These are phyloP conservation scores for Drosophila setosimentum DNA, from an alignment of 2,888 invertebrate species.

Conservation along the genomic window DNA sequence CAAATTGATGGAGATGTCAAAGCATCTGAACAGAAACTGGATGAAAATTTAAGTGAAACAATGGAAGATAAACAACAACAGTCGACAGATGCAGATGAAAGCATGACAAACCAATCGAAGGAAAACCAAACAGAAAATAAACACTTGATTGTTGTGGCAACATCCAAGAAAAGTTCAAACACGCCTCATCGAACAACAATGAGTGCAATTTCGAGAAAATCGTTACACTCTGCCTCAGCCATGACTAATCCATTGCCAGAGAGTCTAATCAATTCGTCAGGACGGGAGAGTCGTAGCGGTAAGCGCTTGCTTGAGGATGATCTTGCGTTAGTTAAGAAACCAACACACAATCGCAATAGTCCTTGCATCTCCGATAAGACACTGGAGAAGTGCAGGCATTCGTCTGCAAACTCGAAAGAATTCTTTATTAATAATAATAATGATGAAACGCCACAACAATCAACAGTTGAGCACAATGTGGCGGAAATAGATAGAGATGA, in stretches of 20 bases:
- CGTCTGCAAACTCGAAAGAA: neutral
- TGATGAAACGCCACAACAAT: neutral
- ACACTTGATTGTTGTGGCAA: neutral
- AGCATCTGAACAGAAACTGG: neutral
- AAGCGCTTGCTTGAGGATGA: constrained; percentile 4
- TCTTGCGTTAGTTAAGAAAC: neutral
- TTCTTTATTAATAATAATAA: neutral
- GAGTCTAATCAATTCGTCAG: neutral
- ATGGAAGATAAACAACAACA: neutral
- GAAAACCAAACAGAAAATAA: neutral
- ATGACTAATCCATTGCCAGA: constrained; percentile 1
- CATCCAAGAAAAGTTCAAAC: neutral
- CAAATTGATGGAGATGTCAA: neutral
- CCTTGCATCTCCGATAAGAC: constrained; percentile 23
- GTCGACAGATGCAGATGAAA: neutral
- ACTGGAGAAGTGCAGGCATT: constrained; percentile 7
- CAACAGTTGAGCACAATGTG: neutral
- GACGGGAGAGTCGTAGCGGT: constrained; percentile 25
- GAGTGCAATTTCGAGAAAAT: neutral
- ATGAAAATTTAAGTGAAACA: neutral
- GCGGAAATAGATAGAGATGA: neutral
- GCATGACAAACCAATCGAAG: neutral
- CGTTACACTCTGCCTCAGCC: neutral
- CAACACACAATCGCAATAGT: constrained; percentile 20
- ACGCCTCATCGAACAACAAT: neutral